phyloP scores from a whole-genome alignment of 2,888 invertebrate species.

The Drosophila yooni region DNA sequence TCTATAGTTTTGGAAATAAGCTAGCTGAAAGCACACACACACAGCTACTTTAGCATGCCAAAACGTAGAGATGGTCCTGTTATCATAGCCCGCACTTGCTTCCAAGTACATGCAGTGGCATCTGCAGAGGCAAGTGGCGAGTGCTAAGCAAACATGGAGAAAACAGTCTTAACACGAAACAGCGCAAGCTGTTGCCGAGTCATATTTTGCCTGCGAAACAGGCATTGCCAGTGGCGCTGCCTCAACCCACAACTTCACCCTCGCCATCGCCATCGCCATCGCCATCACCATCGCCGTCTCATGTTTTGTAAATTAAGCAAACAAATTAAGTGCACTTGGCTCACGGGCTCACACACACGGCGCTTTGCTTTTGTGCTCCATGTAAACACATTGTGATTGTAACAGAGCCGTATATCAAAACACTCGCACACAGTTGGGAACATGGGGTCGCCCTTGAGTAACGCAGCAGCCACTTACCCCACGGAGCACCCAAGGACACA shows the following conservation, averaged over 20 bases:
- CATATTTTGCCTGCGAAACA: conserved; percentile 8
- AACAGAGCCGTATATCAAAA: conserved; percentile 75
- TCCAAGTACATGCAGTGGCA: conserved; percentile 59
- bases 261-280: not conserved
- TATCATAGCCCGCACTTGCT: conserved; percentile 41
- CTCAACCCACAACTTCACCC: conserved; percentile 3
- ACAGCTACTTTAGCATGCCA: conserved; percentile 1
- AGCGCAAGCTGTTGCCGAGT: conserved; percentile 23
- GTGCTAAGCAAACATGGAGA: conserved; percentile 60
- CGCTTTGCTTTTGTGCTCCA: conserved; percentile 53
- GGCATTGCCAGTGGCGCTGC: conserved; percentile 4
- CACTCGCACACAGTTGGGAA: conserved; percentile 34
- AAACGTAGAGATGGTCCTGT: conserved; percentile 41
- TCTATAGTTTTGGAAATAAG: conserved; percentile 55
- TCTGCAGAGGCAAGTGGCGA: conserved; percentile 60
- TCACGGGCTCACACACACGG: conserved; percentile 49
- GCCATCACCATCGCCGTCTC: conserved; percentile 45
- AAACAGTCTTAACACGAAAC: conserved; percentile 37
- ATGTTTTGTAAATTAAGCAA: conserved; percentile 82
- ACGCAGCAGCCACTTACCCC: conserved; percentile 6
- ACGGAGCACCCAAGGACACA: conserved; percentile 61
- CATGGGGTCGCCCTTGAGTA: conserved; percentile 63
- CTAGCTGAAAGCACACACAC: conserved; percentile 18
- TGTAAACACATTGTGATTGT: conserved; percentile 79
- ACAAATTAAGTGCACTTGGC: conserved; percentile 82